Evolutionary conservation across 2,113 vertebrate genomes (phyloP), one percentile per base, ranked within the genome.

Genomic region (Boleophthalmus pectinirostris): DNA sequence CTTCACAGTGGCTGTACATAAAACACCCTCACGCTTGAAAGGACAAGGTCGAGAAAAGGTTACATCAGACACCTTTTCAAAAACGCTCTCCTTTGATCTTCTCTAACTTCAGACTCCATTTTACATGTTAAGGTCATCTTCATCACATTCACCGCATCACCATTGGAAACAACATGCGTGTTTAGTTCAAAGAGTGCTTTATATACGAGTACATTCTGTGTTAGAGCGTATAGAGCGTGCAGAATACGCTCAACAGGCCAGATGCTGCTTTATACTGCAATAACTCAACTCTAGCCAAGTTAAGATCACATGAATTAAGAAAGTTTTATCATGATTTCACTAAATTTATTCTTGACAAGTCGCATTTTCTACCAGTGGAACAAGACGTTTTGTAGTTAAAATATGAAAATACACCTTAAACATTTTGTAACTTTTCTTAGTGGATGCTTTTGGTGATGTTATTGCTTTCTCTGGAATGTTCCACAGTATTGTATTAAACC

Each of bases 11-110:
- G 25, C 43, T 82, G 69, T 75, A 63, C 4, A 29, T 80, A 85
- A 67, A 72, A 70, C 65, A 5, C 66, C 79, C 67, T 53, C 68
- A 60, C 68, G 23, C 56, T 58, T 66, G 68, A 51, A 68, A 80
- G 46, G 51, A 60, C 82, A 83, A 85, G 82, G 84, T 77, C 73
- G 79, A 75, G 33, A 77, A 72, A 80, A 82, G 80, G 64, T 84
- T 77, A 47, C 70, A 67, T 83, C 78, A 75, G 67, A 69, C 74
- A 80, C 81, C 75, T 73, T 61, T 58, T 66, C 66, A 75, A 29
- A 35, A 3, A 69, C 66, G 58, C 58, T 57, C 67, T 71, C 57
- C 70, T 81, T 63, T 72, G 74, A 79, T 81, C 70, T 53, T 58
- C 7, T 5, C 67, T 80, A 80, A 70, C 69, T 75, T 74, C 53